These are phyloP conservation scores for Catharus fuscescens DNA, from an alignment of 2,113 vertebrate species.

Conservation along the genomic window DNA sequence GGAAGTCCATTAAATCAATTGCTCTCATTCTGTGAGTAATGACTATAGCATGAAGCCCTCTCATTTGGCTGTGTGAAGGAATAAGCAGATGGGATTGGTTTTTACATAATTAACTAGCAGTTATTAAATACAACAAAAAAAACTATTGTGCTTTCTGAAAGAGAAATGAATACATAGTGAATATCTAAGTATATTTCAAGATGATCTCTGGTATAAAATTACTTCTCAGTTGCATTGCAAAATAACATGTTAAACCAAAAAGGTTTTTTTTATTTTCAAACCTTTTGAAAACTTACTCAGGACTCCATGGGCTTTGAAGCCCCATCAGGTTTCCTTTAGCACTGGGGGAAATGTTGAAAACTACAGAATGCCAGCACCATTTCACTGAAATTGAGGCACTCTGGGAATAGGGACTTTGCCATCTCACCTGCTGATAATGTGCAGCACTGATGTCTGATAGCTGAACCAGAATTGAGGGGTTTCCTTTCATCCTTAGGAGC, in stretches of 20 bases:
- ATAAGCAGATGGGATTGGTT: conserved; percentile 35
- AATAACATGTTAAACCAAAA: neutral
- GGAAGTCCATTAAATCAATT: conserved; percentile 55
- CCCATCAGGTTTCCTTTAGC: neutral
- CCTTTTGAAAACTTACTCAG: neutral
- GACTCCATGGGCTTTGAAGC: fast-evolving
- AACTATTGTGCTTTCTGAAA: neutral
- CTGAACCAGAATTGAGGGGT: neutral
- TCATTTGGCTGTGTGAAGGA: neutral
- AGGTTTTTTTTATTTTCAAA: neutral
- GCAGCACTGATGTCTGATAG: neutral
- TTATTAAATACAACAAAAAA: conserved; percentile 32
- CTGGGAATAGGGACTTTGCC: neutral
- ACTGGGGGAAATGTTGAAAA: neutral
- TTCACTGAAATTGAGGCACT: neutral
- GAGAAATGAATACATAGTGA: neutral
- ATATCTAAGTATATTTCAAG: neutral
- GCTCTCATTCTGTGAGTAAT: conserved; percentile 8
- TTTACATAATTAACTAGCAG: conserved; percentile 16
- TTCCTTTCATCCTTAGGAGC: neutral
- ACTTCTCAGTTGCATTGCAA: neutral
- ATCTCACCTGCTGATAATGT: neutral
- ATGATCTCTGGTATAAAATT: neutral
- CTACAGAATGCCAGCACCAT: neutral
- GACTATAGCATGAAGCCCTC: neutral